These are phyloP conservation scores for Bombus superbus DNA, from an alignment of 1,140 invertebrate genomes.

Conservation along the genomic window DNA sequence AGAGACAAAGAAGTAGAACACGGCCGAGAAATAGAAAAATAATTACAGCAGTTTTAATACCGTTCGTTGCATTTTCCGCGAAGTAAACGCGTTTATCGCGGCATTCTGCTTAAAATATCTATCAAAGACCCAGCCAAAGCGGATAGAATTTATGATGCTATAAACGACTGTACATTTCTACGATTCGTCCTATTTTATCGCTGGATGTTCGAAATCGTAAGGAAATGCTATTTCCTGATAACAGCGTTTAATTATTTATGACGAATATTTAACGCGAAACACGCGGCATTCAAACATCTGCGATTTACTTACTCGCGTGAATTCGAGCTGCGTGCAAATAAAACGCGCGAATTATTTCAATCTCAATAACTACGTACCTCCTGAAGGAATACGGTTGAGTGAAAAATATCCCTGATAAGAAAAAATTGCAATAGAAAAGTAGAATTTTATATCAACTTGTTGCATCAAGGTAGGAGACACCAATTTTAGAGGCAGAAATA, in stretches of 20 bases:
- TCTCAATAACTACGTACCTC: neutral
- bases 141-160: neutral
- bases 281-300: neutral
- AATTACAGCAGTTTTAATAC: neutral
- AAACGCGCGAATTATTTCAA: neutral
- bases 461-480: no score
- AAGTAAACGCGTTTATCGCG: neutral
- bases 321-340: neutral
- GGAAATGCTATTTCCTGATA: neutral
- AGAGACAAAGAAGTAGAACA: neutral
- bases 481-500: no score
- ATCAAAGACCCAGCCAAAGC: neutral
- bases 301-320: neutral
- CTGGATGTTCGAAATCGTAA: neutral
- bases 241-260: neutral
- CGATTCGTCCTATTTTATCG: neutral
- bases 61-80: neutral
- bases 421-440: neutral
- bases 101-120: neutral
- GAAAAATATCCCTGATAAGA: neutral
- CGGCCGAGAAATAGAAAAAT: neutral
- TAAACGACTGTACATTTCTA: neutral
- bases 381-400: neutral
- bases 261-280: neutral
- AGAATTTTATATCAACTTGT: neutral